These are phyloP conservation scores for Bombyx huttoni DNA, from an alignment of 2,888 invertebrate species.

Conservation along the genomic window DNA sequence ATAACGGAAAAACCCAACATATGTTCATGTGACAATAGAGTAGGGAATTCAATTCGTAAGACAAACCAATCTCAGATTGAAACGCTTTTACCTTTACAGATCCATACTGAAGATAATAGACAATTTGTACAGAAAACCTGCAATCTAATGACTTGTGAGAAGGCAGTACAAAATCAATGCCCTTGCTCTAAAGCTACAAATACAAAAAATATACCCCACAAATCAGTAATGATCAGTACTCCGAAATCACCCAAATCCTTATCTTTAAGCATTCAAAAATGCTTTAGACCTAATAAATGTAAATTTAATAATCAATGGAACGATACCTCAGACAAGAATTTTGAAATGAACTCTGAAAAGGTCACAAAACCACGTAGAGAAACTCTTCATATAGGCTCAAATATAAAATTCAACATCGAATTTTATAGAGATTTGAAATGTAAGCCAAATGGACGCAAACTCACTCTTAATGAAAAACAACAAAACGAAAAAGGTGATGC, in stretches of 20 bases:
- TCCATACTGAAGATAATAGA: neutral
- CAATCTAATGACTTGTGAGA: neutral
- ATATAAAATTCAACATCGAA: slow-evolving; percentile 15
- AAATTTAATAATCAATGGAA: neutral
- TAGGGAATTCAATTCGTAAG: neutral
- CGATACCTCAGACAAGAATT: neutral
- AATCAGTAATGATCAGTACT: neutral
- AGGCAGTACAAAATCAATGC: neutral
- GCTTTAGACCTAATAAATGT: neutral
- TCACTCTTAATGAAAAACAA: neutral
- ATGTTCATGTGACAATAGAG: neutral
- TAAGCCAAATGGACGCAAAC: neutral
- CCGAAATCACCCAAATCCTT: neutral
- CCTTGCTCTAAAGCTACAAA: neutral
- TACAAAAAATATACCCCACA: neutral
- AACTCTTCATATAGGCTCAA: slow-evolving; percentile 13
- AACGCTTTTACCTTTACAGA: neutral
- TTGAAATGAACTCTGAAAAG: neutral
- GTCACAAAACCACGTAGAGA: slow-evolving; percentile 8
- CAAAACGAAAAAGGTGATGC: neutral
- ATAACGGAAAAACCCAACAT: neutral
- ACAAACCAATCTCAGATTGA: too few species aligned
- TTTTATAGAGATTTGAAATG: slow-evolving; percentile 13
- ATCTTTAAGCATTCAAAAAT: neutral
- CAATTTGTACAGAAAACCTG: neutral